Conservation (phyloP, 2,888 invertebrate species). For the Drosophila antonietae region DNA sequence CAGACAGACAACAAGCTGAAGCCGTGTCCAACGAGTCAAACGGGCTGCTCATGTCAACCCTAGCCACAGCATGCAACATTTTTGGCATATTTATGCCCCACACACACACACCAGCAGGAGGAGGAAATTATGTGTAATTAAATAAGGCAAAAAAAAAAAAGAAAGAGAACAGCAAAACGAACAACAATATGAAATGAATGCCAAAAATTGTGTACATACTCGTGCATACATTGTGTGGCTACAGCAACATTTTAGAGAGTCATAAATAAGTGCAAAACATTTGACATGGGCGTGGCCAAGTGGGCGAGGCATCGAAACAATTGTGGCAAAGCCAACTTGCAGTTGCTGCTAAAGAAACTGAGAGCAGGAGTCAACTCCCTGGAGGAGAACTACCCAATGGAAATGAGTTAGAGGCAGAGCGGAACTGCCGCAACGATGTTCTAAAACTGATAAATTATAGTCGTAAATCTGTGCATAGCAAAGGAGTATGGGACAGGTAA, state of each 20-base stretch:
- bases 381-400: background rate
- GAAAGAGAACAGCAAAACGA: conserved; percentile 27
- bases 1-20: conserved; percentile 28
- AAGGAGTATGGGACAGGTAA: background rate
- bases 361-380: background rate
- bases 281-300: conserved; percentile 10
- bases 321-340: background rate
- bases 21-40: conserved; percentile 57
- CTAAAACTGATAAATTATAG: conserved; percentile 6
- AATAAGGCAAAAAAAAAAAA: conserved; percentile 42
- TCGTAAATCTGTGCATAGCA: background rate
- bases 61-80: conserved; percentile 52
- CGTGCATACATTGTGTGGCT: conserved; percentile 20
- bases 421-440: background rate
- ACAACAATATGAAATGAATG: conserved; percentile 57
- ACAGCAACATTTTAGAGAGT: conserved; percentile 21
- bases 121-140: conserved; percentile 64
- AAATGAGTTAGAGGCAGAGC: no score
- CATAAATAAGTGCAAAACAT: conserved; percentile 51
- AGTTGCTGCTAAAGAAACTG: background rate
- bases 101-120: conserved; percentile 18
- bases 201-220: conserved; percentile 45
- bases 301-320: background rate
- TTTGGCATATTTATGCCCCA: conserved; percentile 53
- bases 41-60: conserved; percentile 37